phyloP scores from a whole-genome alignment of 1,140 invertebrate genomes.

The Orius insidiosus region DNA sequence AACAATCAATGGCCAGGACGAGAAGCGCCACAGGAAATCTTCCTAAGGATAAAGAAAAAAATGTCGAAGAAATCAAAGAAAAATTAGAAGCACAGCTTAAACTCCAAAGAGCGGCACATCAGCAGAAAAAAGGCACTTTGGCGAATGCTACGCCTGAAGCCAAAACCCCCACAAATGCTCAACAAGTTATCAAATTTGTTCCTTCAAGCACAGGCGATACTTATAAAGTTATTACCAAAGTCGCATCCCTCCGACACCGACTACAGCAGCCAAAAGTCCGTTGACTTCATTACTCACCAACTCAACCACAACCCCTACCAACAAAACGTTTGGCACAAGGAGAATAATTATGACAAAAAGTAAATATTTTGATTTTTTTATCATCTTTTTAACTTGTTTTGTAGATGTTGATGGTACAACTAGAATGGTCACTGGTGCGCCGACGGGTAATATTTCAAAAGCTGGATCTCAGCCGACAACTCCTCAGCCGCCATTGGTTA shows the following conservation, averaged over 20 bases:
- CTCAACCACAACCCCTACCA: conserved; percentile 33
- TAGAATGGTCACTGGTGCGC: conserved; percentile 40
- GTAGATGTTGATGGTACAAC: conserved; percentile 54
- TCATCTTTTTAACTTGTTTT: conserved; percentile 17
- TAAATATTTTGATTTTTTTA: conserved; percentile 20
- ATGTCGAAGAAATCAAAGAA: conserved; percentile 69
- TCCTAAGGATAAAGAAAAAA: conserved; percentile 26
- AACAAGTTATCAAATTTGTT: conserved; percentile 33
- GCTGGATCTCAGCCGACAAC: conserved; percentile 23
- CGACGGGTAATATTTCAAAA: conserved; percentile 35
- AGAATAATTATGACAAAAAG: conserved; percentile 64
- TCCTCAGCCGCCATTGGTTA: conserved; percentile 30
- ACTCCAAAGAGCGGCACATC: conserved; percentile 67
- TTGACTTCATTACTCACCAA: conserved; percentile 46
- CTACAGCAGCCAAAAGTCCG: conserved; percentile 40
- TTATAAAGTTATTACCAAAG: conserved; percentile 40
- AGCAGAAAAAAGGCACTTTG: conserved; percentile 43
- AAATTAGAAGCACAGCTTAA: conserved; percentile 80
- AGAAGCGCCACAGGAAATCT: conserved; percentile 42
- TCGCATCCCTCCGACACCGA: conserved; percentile 36
- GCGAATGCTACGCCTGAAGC: conserved; percentile 19
- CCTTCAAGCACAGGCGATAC: conserved; percentile 27
- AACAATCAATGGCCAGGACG: conserved; percentile 42
- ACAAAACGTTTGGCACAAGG: conserved; percentile 47
- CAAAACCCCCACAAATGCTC: conserved; percentile 12